A percentile compares a stretch with the other conserved stretches of the same genome.
phyloP scores from a whole-genome alignment of 2,113 vertebrate species.

The Cyphomyrus plagiostoma region DNA sequence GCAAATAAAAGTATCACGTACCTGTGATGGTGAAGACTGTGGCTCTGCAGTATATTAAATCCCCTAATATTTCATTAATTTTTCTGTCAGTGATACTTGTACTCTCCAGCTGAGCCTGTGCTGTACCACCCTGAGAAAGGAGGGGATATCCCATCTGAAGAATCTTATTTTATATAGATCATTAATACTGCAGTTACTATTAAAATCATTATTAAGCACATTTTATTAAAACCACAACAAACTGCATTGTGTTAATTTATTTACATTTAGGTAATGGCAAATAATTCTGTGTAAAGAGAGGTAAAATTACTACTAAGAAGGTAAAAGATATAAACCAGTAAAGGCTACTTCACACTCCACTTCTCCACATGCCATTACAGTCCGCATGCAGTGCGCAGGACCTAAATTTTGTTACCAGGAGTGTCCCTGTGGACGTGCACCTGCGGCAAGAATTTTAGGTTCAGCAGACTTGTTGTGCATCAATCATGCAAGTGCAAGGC shows the following conservation, averaged over 20 bases:
- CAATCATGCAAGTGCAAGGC: neutral
- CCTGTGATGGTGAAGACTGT: conserved; percentile 17
- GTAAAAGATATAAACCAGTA: neutral
- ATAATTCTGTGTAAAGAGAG: neutral
- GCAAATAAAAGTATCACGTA: neutral
- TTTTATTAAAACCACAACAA: neutral
- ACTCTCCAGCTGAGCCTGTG: neutral
- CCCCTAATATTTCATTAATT: neutral
- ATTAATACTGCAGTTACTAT: neutral
- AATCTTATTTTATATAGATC: neutral
- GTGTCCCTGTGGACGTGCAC: neutral
- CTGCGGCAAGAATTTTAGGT: neutral
- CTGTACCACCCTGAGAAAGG: neutral
- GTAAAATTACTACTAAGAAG: neutral
- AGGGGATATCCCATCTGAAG: neutral
- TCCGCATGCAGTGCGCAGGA: neutral
- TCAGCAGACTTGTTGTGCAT: neutral
- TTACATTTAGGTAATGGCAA: neutral
- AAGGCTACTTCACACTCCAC: neutral
- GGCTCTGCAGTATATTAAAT: conserved; percentile 12
- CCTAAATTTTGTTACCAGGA: neutral
- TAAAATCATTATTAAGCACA: too few relatives aligned
- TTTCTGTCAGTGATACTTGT: neutral
- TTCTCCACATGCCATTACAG: neutral
- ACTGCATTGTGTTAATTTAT: neutral